Conservation (phyloP, 2,113 vertebrate genomes). For the Mola mola region DNA sequence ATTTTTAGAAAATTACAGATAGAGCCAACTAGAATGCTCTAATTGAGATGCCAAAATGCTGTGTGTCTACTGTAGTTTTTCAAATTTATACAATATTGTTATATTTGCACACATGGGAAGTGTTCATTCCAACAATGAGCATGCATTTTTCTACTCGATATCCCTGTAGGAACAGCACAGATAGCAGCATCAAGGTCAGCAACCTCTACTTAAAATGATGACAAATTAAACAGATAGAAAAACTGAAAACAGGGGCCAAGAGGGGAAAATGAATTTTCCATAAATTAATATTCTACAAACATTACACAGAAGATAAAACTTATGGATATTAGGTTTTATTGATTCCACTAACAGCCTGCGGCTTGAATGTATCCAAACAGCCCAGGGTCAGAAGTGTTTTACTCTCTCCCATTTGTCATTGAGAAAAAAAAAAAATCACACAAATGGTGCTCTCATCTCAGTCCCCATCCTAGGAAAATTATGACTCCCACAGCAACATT, state of each 20-base stretch:
- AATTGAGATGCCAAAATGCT: background rate
- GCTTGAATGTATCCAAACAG: constrained; percentile 27
- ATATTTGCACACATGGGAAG: background rate
- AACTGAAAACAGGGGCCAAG: background rate
- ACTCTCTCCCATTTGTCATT: constrained; percentile 15
- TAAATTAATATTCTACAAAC: background rate
- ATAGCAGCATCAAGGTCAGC: constrained; percentile 17
- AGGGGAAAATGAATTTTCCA: background rate
- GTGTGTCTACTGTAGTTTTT: background rate
- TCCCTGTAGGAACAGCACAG: background rate
- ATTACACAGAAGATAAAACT: constrained; percentile 1
- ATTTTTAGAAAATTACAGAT: background rate
- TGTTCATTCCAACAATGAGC: too few species aligned
- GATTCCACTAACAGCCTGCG: constrained; percentile 15
- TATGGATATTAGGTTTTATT: constrained; percentile 17
- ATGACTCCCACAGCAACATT: constrained; percentile 20
- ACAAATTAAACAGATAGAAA: background rate
- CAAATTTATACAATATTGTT: too few species aligned
- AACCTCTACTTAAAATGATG: background rate
- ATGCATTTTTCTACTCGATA: background rate
- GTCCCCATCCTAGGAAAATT: constrained; percentile 20
- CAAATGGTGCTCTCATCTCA: background rate
- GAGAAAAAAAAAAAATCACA: constrained; percentile 23
- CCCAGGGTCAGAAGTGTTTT: constrained; percentile 1
- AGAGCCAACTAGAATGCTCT: background rate